Evolutionary conservation across 2,113 vertebrate genomes (phyloP).

Genomic region (Aphelocoma coerulescens): DNA sequence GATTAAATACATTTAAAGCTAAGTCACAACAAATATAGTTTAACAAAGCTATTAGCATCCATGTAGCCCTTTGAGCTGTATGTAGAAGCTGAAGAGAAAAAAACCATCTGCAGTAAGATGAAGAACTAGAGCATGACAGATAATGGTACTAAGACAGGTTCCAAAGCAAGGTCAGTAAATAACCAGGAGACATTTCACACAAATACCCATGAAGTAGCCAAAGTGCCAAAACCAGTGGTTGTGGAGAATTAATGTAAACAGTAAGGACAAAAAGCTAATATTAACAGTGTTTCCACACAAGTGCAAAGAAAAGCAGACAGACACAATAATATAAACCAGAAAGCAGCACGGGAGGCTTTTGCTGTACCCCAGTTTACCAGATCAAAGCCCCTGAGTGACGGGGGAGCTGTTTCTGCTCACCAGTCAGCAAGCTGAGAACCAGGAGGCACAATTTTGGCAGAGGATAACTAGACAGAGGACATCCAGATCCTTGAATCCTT

Average conservation of each 20-base stretch:
- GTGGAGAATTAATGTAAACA: background rate
- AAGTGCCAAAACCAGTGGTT: background rate
- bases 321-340: background rate
- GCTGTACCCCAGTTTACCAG: background rate
- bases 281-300: background rate
- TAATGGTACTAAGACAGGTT: background rate
- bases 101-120: background rate
- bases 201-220: background rate
- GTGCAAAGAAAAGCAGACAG: background rate
- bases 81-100: background rate
- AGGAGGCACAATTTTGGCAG: background rate
- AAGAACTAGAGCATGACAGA: background rate
- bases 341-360: background rate
- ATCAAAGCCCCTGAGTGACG: background rate
- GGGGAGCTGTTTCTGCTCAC: background rate
- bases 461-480: background rate
- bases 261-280: background rate
- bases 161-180: background rate
- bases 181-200: background rate
- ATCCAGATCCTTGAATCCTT: background rate
- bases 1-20: background rate
- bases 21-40: background rate
- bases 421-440: background rate
- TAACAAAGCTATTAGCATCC: background rate
- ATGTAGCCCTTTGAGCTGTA: background rate